Evolutionary conservation across 2,113 vertebrate species (phyloP), one percentile per base, ranked within the genome.

Genomic region (Bufo gargarizans): DNA sequence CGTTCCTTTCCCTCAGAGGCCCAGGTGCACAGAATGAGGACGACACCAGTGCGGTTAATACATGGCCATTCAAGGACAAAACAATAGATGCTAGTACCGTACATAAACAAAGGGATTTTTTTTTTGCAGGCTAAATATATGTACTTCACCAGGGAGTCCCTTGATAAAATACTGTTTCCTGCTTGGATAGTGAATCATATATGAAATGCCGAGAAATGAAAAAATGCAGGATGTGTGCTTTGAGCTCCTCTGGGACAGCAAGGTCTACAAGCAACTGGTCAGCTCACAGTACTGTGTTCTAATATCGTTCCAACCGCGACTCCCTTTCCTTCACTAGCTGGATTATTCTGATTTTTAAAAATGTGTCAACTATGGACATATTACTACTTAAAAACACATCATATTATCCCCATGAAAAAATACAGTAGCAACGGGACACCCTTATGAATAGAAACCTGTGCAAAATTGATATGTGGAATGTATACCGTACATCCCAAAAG

Each of bases 1-100:
- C 81, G 74, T 69, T 89, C 59, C 20, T 84, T n/a, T 89, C 82
- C 87, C 87, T 89, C 58, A 58, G 82, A 82, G 59, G 61, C 82
- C 82, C 87, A 89, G 87, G 87, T 89, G 87, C 87, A 89, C n/a
- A 78, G 82, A 84, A 88, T 77, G 81, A 88, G 87, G 87, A 88
- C 81, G 17, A 77, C 67, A 69, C 58, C 47, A 77, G 71, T 77
- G 50, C 74, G 55, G 76, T 55, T 77, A 61, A 84, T 76, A 84
- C 87, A 71, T 84, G 81, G 82, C 87, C 87, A 84, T 84, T 84
- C 87, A 88, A 84, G 87, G 87, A 61, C 87, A 88, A 84, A 82
- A 88, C 87, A 88, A 88, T 84, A 77, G 81, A 77, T 55, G 81
- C 71, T 43, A 61, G 80, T 56, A 84, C 58, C 55, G 58, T 67